These are phyloP conservation scores for Amazona guildingii DNA, from an alignment of 2,113 vertebrate genomes.

Conservation along the genomic window DNA sequence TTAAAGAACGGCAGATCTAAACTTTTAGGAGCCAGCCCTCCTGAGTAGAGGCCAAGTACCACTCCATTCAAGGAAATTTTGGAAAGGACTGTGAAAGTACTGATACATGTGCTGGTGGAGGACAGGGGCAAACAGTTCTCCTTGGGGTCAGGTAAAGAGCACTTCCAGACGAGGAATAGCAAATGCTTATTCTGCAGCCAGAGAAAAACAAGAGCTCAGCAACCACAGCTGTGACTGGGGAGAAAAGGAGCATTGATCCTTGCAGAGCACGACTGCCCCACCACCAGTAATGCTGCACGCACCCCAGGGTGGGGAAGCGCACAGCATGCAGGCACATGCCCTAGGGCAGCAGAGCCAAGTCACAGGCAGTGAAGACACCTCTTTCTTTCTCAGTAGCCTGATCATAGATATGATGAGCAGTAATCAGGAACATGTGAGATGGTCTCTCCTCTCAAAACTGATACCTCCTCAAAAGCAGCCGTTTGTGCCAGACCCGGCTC, in stretches of 20 bases:
- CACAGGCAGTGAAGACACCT: neutral
- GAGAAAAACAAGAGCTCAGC: neutral
- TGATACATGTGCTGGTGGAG: neutral
- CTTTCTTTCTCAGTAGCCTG: neutral
- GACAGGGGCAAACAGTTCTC: neutral
- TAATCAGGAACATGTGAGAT: neutral
- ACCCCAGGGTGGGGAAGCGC: rapidly evolving
- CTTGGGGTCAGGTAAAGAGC: neutral
- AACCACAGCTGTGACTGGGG: neutral
- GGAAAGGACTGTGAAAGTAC: neutral
- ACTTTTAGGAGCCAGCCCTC: neutral
- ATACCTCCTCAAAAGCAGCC: neutral
- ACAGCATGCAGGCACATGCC: rapidly evolving
- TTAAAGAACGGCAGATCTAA: neutral
- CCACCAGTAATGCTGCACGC: rapidly evolving
- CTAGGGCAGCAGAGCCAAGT: rapidly evolving
- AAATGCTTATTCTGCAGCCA: neutral
- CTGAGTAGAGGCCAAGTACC: neutral
- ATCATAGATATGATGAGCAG: neutral
- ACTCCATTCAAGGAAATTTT: neutral
- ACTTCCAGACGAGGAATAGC: neutral
- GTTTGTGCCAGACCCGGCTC: too few relatives aligned
- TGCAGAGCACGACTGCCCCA: neutral
- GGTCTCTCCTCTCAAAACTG: neutral
- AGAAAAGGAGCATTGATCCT: neutral